phyloP scores from a whole-genome alignment of 2,113 vertebrate genomes.

The Eptatretus burgeri region DNA sequence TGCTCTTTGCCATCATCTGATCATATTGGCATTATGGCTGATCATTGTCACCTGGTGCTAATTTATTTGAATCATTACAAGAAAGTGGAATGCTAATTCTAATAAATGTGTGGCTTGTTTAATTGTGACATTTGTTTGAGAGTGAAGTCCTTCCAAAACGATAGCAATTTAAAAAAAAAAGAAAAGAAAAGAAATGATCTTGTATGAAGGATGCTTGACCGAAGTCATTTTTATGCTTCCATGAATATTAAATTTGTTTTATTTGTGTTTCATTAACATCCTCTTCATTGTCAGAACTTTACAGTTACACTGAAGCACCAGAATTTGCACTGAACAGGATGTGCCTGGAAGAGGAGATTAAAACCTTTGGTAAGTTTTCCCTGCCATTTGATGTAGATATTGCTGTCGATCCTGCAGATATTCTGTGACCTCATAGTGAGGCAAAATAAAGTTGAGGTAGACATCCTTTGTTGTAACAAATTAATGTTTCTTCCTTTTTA shows the following conservation, averaged over 20 bases:
- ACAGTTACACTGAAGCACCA: conserved; percentile 85
- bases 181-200: not conserved
- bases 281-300: conserved; percentile 34
- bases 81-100: too few relatives aligned
- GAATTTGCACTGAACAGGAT: conserved; percentile 71
- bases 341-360: conserved; percentile 84
- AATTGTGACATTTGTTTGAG: not conserved
- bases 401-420: too few relatives aligned
- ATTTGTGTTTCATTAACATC: not conserved
- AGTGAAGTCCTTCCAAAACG: conserved; percentile 7
- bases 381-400: not conserved
- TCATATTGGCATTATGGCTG: not conserved
- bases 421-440: too few relatives aligned
- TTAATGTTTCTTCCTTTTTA: too few relatives aligned
- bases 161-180: not conserved
- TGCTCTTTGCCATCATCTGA: not conserved
- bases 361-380: conserved; percentile 31
- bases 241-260: not conserved
- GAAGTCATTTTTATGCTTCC: not conserved
- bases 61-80: too few relatives aligned
- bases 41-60: not conserved
- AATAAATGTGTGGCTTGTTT: not conserved
- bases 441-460: too few relatives aligned
- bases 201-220: not conserved
- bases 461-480: too few relatives aligned